phyloP scores from a whole-genome alignment of 1,140 invertebrate species.

The Dufourea novaeangliae region DNA sequence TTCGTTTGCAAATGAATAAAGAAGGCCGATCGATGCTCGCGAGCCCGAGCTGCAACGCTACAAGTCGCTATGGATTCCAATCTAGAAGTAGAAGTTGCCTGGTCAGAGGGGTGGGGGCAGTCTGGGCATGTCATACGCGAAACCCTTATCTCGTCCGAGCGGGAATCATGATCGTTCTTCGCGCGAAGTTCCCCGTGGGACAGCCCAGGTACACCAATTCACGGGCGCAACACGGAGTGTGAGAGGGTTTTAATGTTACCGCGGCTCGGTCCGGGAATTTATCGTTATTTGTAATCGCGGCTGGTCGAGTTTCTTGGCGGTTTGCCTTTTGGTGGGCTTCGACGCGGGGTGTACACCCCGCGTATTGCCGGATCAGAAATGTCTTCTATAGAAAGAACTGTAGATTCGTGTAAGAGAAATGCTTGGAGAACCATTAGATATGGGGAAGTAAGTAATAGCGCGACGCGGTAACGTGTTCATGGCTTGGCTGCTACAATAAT shows the following conservation, averaged over 20 bases:
- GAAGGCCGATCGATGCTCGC: slow-evolving; percentile 79
- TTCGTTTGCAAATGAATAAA: slow-evolving; percentile 80
- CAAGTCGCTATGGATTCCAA: slow-evolving; percentile 60
- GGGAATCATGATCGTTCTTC: slow-evolving; percentile 79
- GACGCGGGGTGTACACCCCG: slow-evolving; percentile 1
- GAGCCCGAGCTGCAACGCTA: slow-evolving; percentile 38
- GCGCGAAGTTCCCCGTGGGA: slow-evolving; percentile 71
- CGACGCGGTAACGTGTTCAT: too few species aligned
- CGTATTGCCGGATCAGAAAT: background rate
- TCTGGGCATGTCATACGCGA: slow-evolving; percentile 77
- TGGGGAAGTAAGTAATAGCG: background rate
- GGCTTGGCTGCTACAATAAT: too few species aligned
- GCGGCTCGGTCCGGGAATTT: slow-evolving; percentile 70
- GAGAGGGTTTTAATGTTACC: slow-evolving; percentile 81
- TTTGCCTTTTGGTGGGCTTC: slow-evolving; percentile 32
- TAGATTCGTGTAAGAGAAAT: background rate
- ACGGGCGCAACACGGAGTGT: slow-evolving; percentile 73
- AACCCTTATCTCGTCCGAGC: slow-evolving; percentile 73
- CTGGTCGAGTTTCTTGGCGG: slow-evolving; percentile 57
- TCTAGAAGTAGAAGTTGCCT: slow-evolving; percentile 43
- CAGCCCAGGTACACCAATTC: slow-evolving; percentile 70
- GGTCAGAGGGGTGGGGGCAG: background rate
- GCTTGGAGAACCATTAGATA: slow-evolving; percentile 7
- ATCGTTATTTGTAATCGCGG: slow-evolving; percentile 77
- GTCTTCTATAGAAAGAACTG: background rate